Evolutionary conservation across 2,113 vertebrate species (phyloP), one percentile per base, ranked within the genome.

Genomic region (Oryzias celebensis): DNA sequence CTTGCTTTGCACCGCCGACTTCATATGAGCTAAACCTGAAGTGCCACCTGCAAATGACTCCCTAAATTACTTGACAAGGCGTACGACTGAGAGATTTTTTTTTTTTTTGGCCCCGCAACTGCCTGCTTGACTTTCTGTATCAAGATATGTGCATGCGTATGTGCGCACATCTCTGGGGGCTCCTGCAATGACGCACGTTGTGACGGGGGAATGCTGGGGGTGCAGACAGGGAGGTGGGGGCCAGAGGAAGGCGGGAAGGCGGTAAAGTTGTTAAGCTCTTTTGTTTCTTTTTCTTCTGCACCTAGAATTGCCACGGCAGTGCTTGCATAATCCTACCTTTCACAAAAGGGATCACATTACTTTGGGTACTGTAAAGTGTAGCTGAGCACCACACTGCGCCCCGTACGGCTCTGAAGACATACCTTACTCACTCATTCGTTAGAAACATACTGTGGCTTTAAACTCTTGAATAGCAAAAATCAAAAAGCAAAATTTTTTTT

Each of bases 101-200:
- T 87, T n/a, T n/a, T 18, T 61, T 50, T 82, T 82, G 71, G 79
- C 76, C 70, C 61, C 62, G 65, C 75, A 61, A 50, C 67, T 80
- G 81, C 71, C 76, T 71, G 71, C 74, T 73, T 67, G 71, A 63
- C 65, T 73, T 58, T 69, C 75, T 80, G 73, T 78, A 0, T 71
- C 68, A 63, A 68, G 58, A 73, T 65, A 57, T 63, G 82, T 52
- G 65, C 58, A 55, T 4, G 43, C 12, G 65, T 22, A 71, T 23
- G 65, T 42, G 65, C 22, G 53, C 44, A 48, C 41, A 78, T 90
- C 85, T 90, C 85, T 85, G 76, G 87, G 87, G 89, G 89, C 89
- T 89, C 87, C 87, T 67, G 75, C 43, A 70, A 89, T 90, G 89
- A 88, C 89, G 87, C 89, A 89, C 87, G 60, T 84, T 18, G 85